Evolutionary conservation across 2,113 vertebrate genomes (phyloP).

Genomic region (Actinemys pallida): DNA sequence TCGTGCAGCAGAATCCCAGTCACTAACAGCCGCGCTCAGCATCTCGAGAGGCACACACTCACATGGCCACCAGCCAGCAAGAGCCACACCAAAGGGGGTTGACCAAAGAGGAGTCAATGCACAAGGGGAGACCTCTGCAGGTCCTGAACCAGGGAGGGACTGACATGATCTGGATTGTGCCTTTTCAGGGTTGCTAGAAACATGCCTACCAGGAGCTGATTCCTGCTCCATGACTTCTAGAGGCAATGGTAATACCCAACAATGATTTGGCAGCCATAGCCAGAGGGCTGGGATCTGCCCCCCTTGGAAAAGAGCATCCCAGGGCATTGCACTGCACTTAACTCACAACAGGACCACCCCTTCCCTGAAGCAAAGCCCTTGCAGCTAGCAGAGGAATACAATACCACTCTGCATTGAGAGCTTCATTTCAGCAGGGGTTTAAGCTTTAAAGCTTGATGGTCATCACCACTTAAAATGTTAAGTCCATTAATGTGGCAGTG

Average conservation of each 20-base stretch:
- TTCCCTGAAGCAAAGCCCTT: too few species aligned
- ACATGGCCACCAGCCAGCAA: too few species aligned
- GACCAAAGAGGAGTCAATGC: not conserved
- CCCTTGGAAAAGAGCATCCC: too few species aligned
- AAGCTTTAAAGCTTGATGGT: too few species aligned
- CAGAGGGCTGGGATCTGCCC: too few species aligned
- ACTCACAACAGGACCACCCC: too few species aligned
- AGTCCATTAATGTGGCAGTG: not conserved
- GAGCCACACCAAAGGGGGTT: not conserved
- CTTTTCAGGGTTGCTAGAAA: not conserved
- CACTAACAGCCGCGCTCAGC: not conserved
- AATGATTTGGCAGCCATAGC: not conserved
- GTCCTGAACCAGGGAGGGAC: not conserved
- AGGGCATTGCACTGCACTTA: not conserved
- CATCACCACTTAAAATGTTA: not conserved
- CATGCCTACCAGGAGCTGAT: not conserved
- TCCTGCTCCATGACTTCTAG: not conserved
- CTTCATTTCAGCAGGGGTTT: too few species aligned
- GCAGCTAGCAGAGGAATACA: too few species aligned
- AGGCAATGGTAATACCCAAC: not conserved
- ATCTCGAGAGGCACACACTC: too few species aligned
- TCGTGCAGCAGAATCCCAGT: too few species aligned
- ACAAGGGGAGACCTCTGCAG: not conserved
- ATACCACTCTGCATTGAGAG: too few species aligned
- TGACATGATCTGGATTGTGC: not conserved